phyloP scores from a whole-genome alignment of 2,888 invertebrate species.

The Cyrtodaria siliqua region DNA sequence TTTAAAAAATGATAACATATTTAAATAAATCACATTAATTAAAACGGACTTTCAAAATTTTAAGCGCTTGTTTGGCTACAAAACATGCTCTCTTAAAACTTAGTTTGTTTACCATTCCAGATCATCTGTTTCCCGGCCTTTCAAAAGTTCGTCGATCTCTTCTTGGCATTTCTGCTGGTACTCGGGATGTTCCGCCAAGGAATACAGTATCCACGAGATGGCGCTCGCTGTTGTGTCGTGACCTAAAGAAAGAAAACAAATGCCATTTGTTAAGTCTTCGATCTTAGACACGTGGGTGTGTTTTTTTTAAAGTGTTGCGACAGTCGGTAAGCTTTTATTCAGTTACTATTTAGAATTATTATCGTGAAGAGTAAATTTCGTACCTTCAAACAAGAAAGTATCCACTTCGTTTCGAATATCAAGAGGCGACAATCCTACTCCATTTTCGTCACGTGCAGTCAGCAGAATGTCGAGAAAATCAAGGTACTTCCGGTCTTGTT shows the following conservation, averaged over 20 bases:
- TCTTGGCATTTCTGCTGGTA: conserved; percentile 68
- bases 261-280: too few relatives aligned
- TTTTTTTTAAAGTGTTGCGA: neutral
- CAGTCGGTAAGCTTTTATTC: neutral
- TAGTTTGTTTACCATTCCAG: conserved; percentile 70
- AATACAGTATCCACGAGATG: conserved; percentile 78
- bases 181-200: conserved; percentile 73
- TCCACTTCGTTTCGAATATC: conserved; percentile 78
- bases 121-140: conserved; percentile 60
- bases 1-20: too few relatives aligned
- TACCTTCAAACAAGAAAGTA: conserved; percentile 76
- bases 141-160: conserved; percentile 74
- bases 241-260: conserved; percentile 53
- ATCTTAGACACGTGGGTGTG: neutral
- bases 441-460: conserved; percentile 76
- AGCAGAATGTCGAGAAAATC: conserved; percentile 79
- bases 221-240: conserved; percentile 81
- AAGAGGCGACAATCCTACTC: conserved; percentile 71
- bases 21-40: too few relatives aligned
- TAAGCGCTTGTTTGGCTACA: too few relatives aligned
- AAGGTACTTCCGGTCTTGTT: conserved; percentile 45
- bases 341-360: conserved; percentile 1
- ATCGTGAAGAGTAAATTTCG: too few relatives aligned
- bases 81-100: too few relatives aligned
- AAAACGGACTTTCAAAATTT: too few relatives aligned